phyloP scores from a whole-genome alignment of 92 coral and sea anemone species.

The Palythoa grandiflora region DNA sequence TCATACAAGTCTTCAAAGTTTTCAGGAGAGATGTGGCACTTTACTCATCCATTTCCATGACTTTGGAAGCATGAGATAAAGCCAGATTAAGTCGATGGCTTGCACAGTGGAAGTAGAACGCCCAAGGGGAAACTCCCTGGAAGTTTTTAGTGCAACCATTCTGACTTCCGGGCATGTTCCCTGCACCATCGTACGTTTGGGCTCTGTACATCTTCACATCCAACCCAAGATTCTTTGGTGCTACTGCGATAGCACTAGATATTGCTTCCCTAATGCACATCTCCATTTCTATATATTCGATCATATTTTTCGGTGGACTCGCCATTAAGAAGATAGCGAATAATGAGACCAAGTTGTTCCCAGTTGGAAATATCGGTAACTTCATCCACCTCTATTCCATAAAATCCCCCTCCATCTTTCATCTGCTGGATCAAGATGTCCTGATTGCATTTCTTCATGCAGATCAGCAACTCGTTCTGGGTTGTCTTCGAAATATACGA shows the following conservation, averaged over 20 bases:
- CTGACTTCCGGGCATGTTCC: slow-evolving; percentile 50
- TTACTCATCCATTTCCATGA: slow-evolving; percentile 39
- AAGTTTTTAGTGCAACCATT: slow-evolving; percentile 33
- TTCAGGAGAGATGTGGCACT: too few species aligned
- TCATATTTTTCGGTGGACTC: slow-evolving; percentile 56
- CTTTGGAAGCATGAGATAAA: slow-evolving; percentile 65
- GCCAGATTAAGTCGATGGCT: slow-evolving; percentile 61
- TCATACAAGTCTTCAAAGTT: too few species aligned
- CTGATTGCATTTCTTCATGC: neutral
- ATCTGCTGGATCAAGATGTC: neutral
- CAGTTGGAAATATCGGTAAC: neutral
- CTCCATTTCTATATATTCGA: slow-evolving; percentile 54
- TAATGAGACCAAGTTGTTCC: slow-evolving; percentile 73
- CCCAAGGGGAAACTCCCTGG: slow-evolving; percentile 55
- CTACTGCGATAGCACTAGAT: slow-evolving; percentile 22
- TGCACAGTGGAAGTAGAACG: slow-evolving; percentile 53
- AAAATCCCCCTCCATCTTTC: neutral
- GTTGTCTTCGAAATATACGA: neutral
- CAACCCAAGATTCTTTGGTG: slow-evolving; percentile 46
- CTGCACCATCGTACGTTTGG: slow-evolving; percentile 63
- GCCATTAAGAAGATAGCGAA: slow-evolving; percentile 56
- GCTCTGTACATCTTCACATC: slow-evolving; percentile 67
- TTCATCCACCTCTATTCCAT: neutral
- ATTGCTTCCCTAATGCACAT: slow-evolving; percentile 44
- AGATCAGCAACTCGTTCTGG: neutral